Percentiles rank a stretch among this genome's conserved stretches.
Conservation (phyloP, 2,113 vertebrate genomes). For the Quiscalus mexicanus region DNA sequence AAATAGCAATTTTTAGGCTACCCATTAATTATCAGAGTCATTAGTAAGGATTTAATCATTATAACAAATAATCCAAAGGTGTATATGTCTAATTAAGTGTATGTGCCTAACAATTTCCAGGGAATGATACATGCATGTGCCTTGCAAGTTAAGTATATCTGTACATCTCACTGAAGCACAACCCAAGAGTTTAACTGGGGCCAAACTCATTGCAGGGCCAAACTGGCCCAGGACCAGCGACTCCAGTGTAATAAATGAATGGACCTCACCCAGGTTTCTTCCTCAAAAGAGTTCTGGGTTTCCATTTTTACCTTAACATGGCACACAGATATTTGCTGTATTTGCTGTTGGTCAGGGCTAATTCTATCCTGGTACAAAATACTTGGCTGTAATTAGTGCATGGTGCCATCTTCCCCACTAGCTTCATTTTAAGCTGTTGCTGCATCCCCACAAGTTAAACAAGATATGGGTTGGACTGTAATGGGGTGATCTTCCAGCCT, state of each 20-base stretch:
- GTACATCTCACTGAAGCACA: neutral
- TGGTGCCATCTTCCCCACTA: neutral
- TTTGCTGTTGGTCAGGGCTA: neutral
- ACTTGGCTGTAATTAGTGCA: neutral
- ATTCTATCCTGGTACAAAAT: neutral
- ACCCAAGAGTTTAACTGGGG: neutral
- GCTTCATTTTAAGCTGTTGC: neutral
- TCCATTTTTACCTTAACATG: neutral
- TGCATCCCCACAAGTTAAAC: neutral
- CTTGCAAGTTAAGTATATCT: neutral
- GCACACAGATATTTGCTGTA: neutral
- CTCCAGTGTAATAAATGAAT: neutral
- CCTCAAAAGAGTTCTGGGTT: constrained; percentile 14
- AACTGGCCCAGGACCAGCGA: neutral
- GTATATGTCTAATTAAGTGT: neutral
- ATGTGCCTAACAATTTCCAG: neutral
- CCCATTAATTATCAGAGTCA: neutral
- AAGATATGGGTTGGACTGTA: neutral
- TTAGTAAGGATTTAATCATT: constrained; percentile 2
- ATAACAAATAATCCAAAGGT: neutral
- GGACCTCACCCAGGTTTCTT: neutral
- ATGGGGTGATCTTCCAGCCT: fast-evolving
- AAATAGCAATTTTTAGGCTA: constrained; percentile 22
- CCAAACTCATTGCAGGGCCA: neutral
- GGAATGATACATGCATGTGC: neutral